Evolutionary conservation across 2,797 vertebrate genomes (phyloP).

Genomic region (Morelia viridis): DNA sequence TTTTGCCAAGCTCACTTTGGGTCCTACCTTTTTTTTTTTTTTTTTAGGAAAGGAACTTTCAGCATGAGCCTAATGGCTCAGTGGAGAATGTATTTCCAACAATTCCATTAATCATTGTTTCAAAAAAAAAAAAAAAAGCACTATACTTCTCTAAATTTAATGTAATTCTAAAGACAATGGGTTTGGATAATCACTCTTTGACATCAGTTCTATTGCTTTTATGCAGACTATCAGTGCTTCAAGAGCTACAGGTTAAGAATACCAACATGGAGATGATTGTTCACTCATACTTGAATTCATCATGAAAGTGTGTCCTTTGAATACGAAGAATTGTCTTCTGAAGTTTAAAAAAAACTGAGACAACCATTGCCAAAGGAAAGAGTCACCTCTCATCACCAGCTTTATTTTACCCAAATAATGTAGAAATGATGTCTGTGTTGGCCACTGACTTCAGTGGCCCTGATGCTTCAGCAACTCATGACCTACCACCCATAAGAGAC

Average conservation of each 20-base stretch:
- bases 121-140: background rate
- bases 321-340: background rate
- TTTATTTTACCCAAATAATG: background rate
- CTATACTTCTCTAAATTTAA: background rate
- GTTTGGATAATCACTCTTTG: background rate
- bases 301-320: background rate
- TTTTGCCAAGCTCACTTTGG: constrained; percentile 30
- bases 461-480: background rate
- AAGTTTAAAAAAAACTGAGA: background rate
- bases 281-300: background rate
- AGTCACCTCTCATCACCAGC: background rate
- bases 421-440: background rate
- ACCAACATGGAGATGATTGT: background rate
- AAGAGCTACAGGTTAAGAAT: background rate
- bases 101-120: constrained; percentile 20
- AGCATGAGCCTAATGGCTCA: background rate
- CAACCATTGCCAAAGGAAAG: background rate
- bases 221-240: background rate
- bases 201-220: background rate
- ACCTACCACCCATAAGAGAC: background rate
- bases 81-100: background rate
- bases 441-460: background rate
- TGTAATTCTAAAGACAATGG: background rate
- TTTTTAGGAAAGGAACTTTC: constrained; percentile 27
- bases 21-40: constrained; percentile 19